Base-by-base conservation (phyloP, 2,888 invertebrate genomes). In the Norana najaformis region DNA sequence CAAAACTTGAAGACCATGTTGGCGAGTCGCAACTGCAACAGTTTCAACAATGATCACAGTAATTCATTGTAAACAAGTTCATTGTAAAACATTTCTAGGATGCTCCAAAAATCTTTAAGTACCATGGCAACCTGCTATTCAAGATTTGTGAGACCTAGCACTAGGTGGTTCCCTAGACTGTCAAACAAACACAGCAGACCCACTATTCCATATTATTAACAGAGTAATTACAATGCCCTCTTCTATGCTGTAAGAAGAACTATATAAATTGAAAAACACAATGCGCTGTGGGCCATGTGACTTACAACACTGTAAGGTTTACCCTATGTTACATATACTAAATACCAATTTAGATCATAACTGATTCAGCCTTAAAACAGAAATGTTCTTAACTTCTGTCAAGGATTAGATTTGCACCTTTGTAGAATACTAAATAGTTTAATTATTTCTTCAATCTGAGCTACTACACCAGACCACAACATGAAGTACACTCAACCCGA, bases 1-100 rank as follows among this genome's bases (percentile, higher is more conserved):
- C 97, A 99, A 97, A 96, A 97, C 97, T 97, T 99, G 99, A 97
- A 99, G 98, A 96, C 99, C 99, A 98, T 99, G 98, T 95, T 98
- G 98, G 96, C 97, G 97, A 95, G 97, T 97, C 96, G 91, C 88
- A 47, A 97, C 95, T 95, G 69, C 69, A 69, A 3, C n/a, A n/a
- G n/a, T 69, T 69, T 92, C 89, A 93, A 93, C 39, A 41, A 88
- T 23, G 30, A 23, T 88, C 34, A 90, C 53, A 90, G 34, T 20
- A 88, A 83, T 37, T 30, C 8, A 18, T 34, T 41, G 47, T 23
- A 30, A 20, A 69, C 23, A 8, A 36, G 23, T 37, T n/a, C 30
- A 69, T 69, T n/a, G 69, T 69, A 69, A 69, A 69, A 69, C n/a
- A 1, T n/a, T 69, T 30, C n/a, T 69, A n/a, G 23, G 30, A 53